Conservation (phyloP, 2,113 vertebrate genomes). For the Actinemys pallida region DNA sequence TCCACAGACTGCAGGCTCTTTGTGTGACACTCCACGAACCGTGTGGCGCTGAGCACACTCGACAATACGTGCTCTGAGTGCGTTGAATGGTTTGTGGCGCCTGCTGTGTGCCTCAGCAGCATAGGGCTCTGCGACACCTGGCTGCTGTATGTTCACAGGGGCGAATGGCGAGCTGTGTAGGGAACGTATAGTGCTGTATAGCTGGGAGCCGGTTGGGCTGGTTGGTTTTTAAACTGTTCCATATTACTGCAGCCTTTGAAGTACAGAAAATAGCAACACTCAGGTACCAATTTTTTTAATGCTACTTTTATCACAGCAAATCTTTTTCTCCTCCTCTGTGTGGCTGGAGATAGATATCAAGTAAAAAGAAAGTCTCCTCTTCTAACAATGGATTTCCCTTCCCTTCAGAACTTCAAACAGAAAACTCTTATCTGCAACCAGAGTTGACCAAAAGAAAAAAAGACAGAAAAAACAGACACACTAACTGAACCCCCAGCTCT, state of each 20-base stretch:
- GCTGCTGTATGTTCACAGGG: not conserved
- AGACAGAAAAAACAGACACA: conserved; percentile 74
- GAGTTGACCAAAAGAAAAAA: conserved; percentile 79
- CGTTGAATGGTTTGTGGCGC: not conserved
- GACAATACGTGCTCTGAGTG: not conserved
- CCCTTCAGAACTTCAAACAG: conserved; percentile 80
- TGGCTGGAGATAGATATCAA: conserved; percentile 73
- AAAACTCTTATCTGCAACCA: conserved; percentile 77
- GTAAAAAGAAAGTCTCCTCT: conserved; percentile 76
- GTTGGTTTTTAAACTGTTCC: conserved; percentile 56
- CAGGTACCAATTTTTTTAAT: conserved; percentile 58
- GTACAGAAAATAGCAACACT: conserved; percentile 76
- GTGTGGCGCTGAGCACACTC: not conserved
- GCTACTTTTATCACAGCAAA: conserved; percentile 75
- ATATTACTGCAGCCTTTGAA: conserved; percentile 74
- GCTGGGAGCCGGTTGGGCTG: conserved; percentile 14
- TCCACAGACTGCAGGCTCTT: not conserved
- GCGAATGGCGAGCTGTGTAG: not conserved
- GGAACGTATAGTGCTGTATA: not conserved
- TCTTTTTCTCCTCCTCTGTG: conserved; percentile 73
- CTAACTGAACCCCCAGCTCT: conserved; percentile 53
- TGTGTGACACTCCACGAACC: not conserved
- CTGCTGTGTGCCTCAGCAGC: conserved; percentile 1
- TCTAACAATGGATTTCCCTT: conserved; percentile 80
- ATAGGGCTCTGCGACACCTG: conserved; percentile 21